Conservation (phyloP, 2,113 vertebrate genomes). For the Prinia subflava region DNA sequence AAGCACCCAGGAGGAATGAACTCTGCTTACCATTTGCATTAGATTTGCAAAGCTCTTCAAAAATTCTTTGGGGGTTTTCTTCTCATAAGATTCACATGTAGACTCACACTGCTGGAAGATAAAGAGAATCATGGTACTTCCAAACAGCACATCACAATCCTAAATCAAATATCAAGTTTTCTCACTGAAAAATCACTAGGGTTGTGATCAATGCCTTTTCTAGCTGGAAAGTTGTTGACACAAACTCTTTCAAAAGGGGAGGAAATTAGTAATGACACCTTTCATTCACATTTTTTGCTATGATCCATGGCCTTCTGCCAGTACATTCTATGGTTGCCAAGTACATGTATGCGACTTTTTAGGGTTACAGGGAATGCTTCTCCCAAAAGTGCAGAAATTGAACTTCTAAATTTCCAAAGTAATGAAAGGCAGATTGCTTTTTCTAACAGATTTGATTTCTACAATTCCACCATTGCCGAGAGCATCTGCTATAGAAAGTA, state of each 20-base stretch:
- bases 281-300: not conserved
- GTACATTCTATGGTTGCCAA: rapidly evolving
- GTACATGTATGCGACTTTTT: rapidly evolving
- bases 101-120: conserved; percentile 53
- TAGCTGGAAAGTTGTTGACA: not conserved
- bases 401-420: not conserved
- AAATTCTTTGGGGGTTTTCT: conserved; percentile 51
- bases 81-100: conserved; percentile 62
- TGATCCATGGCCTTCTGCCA: not conserved
- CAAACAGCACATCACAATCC: not conserved
- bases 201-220: not conserved
- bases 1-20: not conserved
- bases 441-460: not conserved
- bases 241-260: not conserved
- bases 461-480: not conserved
- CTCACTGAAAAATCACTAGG: not conserved
- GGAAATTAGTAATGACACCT: not conserved
- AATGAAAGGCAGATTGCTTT: not conserved
- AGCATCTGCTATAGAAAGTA: not conserved
- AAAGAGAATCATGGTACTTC: not conserved
- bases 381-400: not conserved
- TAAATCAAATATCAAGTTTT: not conserved
- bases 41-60: conserved; percentile 58
- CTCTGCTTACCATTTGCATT: conserved; percentile 65
- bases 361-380: not conserved